Percentiles rank a stretch among this genome's conserved stretches.
Evolutionary conservation across 2,113 vertebrate genomes (phyloP).

Genomic region (Heteronetta atricapilla): DNA sequence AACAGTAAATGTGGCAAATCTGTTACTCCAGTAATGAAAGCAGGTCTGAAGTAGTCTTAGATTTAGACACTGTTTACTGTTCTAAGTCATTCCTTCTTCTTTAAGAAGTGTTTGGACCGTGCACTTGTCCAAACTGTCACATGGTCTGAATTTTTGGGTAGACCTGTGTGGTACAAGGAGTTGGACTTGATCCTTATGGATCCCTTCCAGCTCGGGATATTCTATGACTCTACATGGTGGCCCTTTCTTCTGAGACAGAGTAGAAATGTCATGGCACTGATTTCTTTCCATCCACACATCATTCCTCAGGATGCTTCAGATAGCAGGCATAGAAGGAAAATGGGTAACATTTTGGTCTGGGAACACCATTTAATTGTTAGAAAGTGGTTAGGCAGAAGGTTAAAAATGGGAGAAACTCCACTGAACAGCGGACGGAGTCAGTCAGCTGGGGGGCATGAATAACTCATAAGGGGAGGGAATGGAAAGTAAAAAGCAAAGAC

Average conservation of each 20-base stretch:
- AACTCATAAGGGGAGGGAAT: not conserved
- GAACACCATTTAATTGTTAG: not conserved
- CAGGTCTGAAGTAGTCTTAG: not conserved
- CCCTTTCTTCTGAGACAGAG: not conserved
- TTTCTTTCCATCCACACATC: not conserved
- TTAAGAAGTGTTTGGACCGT: too few relatives aligned
- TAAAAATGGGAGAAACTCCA: not conserved
- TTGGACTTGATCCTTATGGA: too few relatives aligned
- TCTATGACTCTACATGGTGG: too few relatives aligned
- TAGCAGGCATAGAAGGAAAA: not conserved
- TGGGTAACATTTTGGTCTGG: not conserved
- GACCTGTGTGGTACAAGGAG: too few relatives aligned
- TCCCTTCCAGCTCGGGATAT: too few relatives aligned
- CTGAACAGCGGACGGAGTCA: not conserved
- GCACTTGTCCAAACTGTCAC: too few relatives aligned
- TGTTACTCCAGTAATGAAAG: not conserved
- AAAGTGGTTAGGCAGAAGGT: not conserved
- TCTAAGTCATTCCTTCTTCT: not conserved
- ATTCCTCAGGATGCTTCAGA: not conserved
- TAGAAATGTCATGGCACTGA: not conserved
- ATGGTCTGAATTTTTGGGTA: too few relatives aligned
- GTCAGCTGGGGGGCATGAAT: not conserved
- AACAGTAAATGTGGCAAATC: not conserved
- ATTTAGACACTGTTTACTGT: not conserved
- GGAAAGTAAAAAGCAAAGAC: not conserved